Percentiles rank a stretch among this genome's conserved stretches.
These are phyloP conservation scores for Dasyurus viverrinus DNA, from an alignment of 2,113 vertebrate species.

Conservation along the genomic window DNA sequence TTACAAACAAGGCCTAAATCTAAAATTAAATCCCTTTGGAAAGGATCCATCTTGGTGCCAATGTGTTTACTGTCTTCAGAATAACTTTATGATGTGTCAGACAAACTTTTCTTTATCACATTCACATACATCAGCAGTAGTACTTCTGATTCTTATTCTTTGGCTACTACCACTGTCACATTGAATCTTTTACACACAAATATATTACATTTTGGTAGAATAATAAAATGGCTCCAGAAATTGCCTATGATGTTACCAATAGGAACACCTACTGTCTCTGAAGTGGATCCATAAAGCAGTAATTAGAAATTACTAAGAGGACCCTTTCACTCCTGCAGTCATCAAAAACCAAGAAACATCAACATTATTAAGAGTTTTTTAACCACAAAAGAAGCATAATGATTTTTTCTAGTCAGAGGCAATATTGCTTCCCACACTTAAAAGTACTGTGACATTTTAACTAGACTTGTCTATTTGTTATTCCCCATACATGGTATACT, in stretches of 20 bases:
- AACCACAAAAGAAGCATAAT: neutral
- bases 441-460: neutral
- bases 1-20: conserved; percentile 20
- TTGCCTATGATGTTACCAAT: conserved; percentile 5
- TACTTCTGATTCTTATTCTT: conserved; percentile 20
- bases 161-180: neutral
- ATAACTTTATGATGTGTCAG: neutral
- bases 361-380: conserved; percentile 18
- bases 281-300: conserved; percentile 1
- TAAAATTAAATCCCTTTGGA: conserved; percentile 20
- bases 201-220: conserved; percentile 5
- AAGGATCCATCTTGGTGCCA: neutral
- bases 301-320: neutral
- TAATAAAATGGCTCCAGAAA: neutral
- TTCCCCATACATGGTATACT: neutral
- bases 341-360: neutral
- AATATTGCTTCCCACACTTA: neutral
- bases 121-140: neutral
- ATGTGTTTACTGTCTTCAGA: neutral
- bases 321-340: neutral
- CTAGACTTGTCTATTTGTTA: neutral
- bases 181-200: neutral
- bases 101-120: neutral
- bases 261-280: neutral
- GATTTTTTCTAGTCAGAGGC: neutral